Conservation (phyloP, 2,888 invertebrate genomes). For the Meiosimyza decipiens region DNA sequence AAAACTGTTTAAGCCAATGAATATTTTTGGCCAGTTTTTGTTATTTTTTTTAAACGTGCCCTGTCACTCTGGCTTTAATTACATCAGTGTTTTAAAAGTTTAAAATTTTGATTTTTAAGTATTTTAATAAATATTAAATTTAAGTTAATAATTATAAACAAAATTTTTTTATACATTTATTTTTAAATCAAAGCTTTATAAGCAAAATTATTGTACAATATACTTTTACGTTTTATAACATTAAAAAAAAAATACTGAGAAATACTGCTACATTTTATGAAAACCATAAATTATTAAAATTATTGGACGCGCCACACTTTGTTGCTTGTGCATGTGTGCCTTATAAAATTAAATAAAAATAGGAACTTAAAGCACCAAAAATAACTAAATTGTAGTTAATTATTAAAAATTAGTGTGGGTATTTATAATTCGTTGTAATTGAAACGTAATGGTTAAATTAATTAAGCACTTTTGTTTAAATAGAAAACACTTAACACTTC, state of each 20-base stretch:
- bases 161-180: too few species aligned
- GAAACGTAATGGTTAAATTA: too few species aligned
- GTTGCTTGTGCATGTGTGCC: not conserved
- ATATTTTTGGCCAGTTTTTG: constrained; percentile 48
- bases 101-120: constrained; percentile 40
- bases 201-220: too few species aligned
- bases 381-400: constrained; percentile 41
- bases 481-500: too few species aligned
- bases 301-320: not conserved
- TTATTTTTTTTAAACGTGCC: not conserved
- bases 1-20: constrained; percentile 45
- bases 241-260: constrained; percentile 42
- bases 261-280: constrained; percentile 1
- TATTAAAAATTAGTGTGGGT: not conserved
- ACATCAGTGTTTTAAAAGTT: not conserved
- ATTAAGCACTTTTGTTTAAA: too few species aligned
- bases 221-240: not conserved
- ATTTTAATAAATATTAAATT: constrained; percentile 43
- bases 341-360: constrained; percentile 41
- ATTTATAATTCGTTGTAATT: not conserved
- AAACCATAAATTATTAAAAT: too few species aligned
- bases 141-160: constrained; percentile 35
- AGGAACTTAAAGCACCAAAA: constrained; percentile 61
- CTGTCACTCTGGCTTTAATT: too few species aligned
- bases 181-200: too few species aligned